These are phyloP conservation scores for Bufotes viridis DNA, from an alignment of 2,797 vertebrate species.

Conservation along the genomic window DNA sequence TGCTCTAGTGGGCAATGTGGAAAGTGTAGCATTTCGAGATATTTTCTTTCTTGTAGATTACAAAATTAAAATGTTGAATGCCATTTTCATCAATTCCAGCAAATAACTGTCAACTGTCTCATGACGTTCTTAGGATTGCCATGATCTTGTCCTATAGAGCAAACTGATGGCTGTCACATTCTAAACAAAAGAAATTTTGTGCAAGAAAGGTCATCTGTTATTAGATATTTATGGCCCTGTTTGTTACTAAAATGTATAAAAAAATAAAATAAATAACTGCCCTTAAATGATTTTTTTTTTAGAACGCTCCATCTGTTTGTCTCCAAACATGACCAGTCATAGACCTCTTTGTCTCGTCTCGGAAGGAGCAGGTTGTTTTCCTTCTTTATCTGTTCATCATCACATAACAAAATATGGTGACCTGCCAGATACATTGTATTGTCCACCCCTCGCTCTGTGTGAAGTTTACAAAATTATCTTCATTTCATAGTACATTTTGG, in stretches of 20 bases:
- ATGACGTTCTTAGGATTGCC: not conserved
- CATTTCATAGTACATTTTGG: not conserved
- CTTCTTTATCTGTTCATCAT: not conserved
- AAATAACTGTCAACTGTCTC: not conserved
- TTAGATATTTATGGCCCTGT: not conserved
- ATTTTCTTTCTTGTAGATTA: not conserved
- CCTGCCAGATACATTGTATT: slow-evolving; percentile 24
- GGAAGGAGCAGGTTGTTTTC: slow-evolving; percentile 14
- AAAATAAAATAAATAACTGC: not conserved
- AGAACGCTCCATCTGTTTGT: slow-evolving; percentile 46
- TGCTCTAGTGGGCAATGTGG: too few relatives aligned
- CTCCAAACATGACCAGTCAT: slow-evolving; percentile 30
- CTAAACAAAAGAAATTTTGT: not conserved
- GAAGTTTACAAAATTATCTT: not conserved
- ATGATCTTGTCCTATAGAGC: not conserved
- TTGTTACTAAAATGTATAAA: slow-evolving; percentile 29
- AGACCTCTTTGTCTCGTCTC: slow-evolving; percentile 42
- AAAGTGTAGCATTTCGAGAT: too few relatives aligned
- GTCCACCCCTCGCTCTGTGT: not conserved
- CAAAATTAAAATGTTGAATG: not conserved
- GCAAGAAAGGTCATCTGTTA: not conserved
- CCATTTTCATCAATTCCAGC: not conserved
- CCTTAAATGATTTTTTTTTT: slow-evolving; percentile 11
- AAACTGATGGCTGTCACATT: not conserved
- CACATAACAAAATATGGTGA: slow-evolving; percentile 34